Evolutionary conservation across 92 coral and sea anemone species (phyloP).

Genomic region (Paramuricea clavata): DNA sequence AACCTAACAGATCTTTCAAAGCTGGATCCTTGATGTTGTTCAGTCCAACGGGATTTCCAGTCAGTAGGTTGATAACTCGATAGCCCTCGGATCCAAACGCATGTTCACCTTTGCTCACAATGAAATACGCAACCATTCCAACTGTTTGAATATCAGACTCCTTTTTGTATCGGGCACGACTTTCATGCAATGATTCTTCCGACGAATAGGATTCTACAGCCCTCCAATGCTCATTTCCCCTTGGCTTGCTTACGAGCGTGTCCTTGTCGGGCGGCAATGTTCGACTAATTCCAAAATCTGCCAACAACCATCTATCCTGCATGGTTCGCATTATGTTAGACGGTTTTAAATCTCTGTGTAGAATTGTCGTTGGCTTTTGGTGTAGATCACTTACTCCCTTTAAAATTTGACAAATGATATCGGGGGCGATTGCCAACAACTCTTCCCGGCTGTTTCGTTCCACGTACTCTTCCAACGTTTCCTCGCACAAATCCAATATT

Average conservation of each 20-base stretch:
- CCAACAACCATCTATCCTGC: neutral
- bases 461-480: neutral
- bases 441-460: neutral
- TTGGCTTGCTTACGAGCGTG: neutral
- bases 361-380: neutral
- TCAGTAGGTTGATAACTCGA: neutral
- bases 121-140: neutral
- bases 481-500: neutral
- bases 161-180: neutral
- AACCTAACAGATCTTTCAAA: neutral
- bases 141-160: slow-evolving; percentile 6
- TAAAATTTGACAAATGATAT: neutral
- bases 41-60: neutral
- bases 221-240: neutral
- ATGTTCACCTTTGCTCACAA: neutral
- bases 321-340: neutral
- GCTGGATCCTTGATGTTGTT: neutral
- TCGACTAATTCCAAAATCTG: neutral
- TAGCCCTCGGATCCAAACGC: neutral
- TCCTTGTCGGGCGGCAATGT: neutral
- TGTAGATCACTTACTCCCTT: neutral
- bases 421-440: neutral
- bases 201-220: neutral
- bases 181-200: neutral
- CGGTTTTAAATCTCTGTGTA: neutral